A percentile compares a stretch with the other conserved stretches of the same genome.
phyloP scores from a whole-genome alignment of 2,888 invertebrate species.

The Tetragonisca angustula region DNA sequence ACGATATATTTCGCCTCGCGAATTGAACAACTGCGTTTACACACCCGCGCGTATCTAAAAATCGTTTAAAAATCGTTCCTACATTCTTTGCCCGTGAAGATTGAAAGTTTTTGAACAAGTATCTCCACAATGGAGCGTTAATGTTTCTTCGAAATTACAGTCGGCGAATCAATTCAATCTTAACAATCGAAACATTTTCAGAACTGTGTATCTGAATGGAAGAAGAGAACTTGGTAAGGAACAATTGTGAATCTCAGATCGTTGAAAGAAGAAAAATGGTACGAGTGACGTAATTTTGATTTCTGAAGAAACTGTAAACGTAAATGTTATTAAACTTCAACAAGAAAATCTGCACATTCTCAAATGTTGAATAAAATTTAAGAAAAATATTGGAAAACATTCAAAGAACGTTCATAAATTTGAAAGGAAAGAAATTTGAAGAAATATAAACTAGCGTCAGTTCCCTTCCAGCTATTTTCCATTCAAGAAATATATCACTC shows the following conservation, averaged over 20 bases:
- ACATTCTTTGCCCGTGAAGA: neutral
- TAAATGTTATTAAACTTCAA: neutral
- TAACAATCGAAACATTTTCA: neutral
- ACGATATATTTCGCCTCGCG: neutral
- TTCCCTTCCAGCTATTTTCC: neutral
- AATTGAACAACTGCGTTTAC: neutral
- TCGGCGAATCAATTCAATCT: neutral
- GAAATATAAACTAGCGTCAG: neutral
- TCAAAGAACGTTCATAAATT: no score
- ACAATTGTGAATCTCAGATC: neutral
- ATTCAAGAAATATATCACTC: no score
- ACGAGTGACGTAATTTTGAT: neutral
- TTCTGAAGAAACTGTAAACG: neutral
- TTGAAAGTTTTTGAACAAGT: neutral
- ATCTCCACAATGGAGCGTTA: neutral
- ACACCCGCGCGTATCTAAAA: neutral
- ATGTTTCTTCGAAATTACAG: neutral
- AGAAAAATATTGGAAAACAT: no score
- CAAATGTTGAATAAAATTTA: neutral
- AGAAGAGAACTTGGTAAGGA: neutral
- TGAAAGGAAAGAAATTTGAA: no score
- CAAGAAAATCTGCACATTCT: fast-evolving
- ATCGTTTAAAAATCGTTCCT: neutral
- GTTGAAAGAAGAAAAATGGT: neutral
- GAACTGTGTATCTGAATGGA: neutral